Evolutionary conservation across 2,113 vertebrate genomes (phyloP).

Genomic region (Gymnorhina tibicen): DNA sequence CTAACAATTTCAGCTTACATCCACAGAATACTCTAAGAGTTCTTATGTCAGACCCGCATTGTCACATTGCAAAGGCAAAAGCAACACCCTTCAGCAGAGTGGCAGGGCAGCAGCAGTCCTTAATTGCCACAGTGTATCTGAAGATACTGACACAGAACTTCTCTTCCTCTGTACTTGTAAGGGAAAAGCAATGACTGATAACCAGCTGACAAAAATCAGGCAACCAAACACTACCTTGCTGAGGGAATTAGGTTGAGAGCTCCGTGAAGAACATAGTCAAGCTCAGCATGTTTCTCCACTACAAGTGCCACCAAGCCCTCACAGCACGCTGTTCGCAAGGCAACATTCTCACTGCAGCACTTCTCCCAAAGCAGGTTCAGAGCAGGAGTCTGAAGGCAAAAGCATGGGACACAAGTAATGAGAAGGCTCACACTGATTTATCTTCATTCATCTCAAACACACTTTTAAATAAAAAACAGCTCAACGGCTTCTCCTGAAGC

Average conservation of each 20-base stretch:
- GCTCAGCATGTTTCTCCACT: conserved; percentile 86
- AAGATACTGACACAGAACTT: neutral
- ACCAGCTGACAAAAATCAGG: neutral
- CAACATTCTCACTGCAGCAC: conserved; percentile 81
- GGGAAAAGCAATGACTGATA: neutral
- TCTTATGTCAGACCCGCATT: neutral
- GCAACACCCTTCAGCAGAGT: neutral
- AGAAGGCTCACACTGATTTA: neutral
- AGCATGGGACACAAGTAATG: neutral
- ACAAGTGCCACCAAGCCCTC: conserved; percentile 87
- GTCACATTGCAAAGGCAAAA: neutral
- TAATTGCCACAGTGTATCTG: neutral
- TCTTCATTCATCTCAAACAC: neutral
- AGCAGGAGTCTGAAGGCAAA: conserved; percentile 80
- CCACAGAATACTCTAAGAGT: rapidly evolving
- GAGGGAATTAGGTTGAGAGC: conserved; percentile 91
- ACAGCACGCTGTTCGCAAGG: conserved; percentile 84
- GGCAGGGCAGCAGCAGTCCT: neutral
- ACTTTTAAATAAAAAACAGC: neutral
- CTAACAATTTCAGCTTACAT: neutral
- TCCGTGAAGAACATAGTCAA: conserved; percentile 80
- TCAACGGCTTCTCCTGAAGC: neutral
- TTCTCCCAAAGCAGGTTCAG: conserved; percentile 91
- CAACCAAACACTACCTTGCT: conserved; percentile 77
- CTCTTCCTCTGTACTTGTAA: neutral